phyloP scores from a whole-genome alignment of 2,113 vertebrate genomes.

The Micromys minutus region DNA sequence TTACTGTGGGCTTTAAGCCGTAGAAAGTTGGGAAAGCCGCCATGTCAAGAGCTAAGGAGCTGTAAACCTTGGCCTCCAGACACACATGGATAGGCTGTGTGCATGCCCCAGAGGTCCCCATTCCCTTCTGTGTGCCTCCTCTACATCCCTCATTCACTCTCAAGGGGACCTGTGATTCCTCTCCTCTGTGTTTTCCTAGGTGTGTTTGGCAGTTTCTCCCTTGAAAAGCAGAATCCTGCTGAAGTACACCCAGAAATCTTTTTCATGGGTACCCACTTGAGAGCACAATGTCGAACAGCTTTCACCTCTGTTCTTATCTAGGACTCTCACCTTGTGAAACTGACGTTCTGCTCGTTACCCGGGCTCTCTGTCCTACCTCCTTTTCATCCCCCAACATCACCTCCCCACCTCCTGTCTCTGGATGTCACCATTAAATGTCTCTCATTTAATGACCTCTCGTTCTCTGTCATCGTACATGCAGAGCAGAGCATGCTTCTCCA shows the following conservation, averaged over 20 bases:
- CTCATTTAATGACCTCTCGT: no score
- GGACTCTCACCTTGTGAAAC: neutral
- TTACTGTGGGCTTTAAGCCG: neutral
- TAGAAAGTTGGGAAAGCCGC: neutral
- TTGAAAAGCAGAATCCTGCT: neutral
- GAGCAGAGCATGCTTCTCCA: neutral
- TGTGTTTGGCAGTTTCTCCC: neutral
- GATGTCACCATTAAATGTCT: neutral
- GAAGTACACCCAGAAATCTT: neutral
- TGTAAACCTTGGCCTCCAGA: neutral
- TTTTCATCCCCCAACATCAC: neutral
- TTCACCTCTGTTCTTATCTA: neutral
- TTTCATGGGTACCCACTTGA: neutral
- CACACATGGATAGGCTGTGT: neutral
- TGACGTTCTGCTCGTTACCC: neutral
- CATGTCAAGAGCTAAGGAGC: neutral
- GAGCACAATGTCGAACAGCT: rapidly evolving
- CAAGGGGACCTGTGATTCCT: neutral
- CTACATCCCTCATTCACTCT: neutral
- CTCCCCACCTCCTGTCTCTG: neutral
- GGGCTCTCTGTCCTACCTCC: neutral
- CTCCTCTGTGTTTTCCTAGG: neutral
- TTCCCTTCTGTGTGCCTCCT: neutral
- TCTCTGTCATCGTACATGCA: neutral
- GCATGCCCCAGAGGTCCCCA: neutral